phyloP scores from a whole-genome alignment of 2,888 invertebrate genomes.

The Drosophila borealis region DNA sequence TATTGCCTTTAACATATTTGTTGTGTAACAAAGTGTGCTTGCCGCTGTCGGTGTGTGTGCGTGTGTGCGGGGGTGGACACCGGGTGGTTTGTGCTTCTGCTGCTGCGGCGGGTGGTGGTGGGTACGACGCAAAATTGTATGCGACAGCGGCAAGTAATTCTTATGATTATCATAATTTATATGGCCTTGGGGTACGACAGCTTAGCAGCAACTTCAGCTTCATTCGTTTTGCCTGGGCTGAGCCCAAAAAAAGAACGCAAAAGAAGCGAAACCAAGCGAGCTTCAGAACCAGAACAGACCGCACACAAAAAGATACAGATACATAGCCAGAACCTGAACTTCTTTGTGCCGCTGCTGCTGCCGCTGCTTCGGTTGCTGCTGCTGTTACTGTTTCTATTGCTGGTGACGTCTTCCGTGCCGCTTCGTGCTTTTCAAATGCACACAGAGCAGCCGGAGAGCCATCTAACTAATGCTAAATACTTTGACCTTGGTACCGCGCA shows the following conservation, averaged over 20 bases:
- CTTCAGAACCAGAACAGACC: slow-evolving; percentile 54
- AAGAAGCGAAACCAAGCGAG: slow-evolving; percentile 46
- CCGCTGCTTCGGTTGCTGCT: slow-evolving; percentile 16
- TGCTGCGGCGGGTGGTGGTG: slow-evolving; percentile 2
- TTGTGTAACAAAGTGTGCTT: slow-evolving; percentile 49
- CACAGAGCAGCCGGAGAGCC: slow-evolving; percentile 54
- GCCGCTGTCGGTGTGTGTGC: neutral
- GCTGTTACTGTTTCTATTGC: slow-evolving; percentile 43
- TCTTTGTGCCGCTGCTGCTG: slow-evolving; percentile 40
- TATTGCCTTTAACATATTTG: slow-evolving; percentile 39
- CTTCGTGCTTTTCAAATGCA: slow-evolving; percentile 76
- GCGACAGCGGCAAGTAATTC: slow-evolving; percentile 72
- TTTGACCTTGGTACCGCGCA: slow-evolving; percentile 72
- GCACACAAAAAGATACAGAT: slow-evolving; percentile 24
- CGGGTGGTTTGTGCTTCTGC: slow-evolving; percentile 4
- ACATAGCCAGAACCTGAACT: slow-evolving; percentile 42
- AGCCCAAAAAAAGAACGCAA: slow-evolving; percentile 26
- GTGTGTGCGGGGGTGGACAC: slow-evolving; percentile 11
- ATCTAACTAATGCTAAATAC: slow-evolving; percentile 81
- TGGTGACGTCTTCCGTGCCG: slow-evolving; percentile 73
- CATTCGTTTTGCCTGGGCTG: slow-evolving; percentile 32
- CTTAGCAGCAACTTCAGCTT: slow-evolving; percentile 43
- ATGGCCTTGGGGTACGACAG: slow-evolving; percentile 71
- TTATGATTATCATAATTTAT: slow-evolving; percentile 80
- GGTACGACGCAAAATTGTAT: slow-evolving; percentile 39